Percentiles rank a stretch among this genome's conserved stretches.
Evolutionary conservation across 2,113 vertebrate genomes (phyloP).

Genomic region (Esox niger): DNA sequence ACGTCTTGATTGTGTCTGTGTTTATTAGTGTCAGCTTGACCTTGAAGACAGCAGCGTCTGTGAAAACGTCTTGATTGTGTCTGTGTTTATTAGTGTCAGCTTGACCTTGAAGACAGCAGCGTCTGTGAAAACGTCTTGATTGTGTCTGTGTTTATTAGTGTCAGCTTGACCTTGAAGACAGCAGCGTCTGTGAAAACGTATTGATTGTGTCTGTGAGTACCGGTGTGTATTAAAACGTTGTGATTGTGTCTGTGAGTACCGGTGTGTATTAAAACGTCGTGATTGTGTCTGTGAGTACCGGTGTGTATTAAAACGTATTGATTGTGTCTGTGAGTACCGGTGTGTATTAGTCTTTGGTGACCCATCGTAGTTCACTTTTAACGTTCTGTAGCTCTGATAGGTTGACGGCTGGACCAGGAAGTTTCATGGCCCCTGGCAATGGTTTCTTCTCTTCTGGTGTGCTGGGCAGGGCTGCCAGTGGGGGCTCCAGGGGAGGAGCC

Average conservation of each 20-base stretch:
- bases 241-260: background rate
- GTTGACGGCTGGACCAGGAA: constrained; percentile 89
- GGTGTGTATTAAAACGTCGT: background rate
- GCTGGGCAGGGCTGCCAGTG: constrained; percentile 32
- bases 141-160: too few species aligned
- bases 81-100: too few species aligned
- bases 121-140: too few species aligned
- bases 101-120: too few species aligned
- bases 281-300: background rate
- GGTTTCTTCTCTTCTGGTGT: constrained; percentile 83
- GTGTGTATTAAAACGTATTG: background rate
- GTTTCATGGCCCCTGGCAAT: constrained; percentile 87
- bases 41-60: too few species aligned
- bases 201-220: too few species aligned
- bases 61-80: too few species aligned
- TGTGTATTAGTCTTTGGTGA: constrained; percentile 71
- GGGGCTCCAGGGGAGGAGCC: constrained; percentile 27
- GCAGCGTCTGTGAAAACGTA: too few species aligned
- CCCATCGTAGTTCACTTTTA: constrained; percentile 87
- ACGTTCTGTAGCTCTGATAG: constrained; percentile 94
- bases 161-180: too few species aligned
- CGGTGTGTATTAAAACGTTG: background rate
- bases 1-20: too few species aligned
- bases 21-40: too few species aligned
- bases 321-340: background rate